Percentiles rank a stretch among this genome's conserved stretches.
Conservation (phyloP, 2,888 invertebrate species). For the Linyphia triangularis region DNA sequence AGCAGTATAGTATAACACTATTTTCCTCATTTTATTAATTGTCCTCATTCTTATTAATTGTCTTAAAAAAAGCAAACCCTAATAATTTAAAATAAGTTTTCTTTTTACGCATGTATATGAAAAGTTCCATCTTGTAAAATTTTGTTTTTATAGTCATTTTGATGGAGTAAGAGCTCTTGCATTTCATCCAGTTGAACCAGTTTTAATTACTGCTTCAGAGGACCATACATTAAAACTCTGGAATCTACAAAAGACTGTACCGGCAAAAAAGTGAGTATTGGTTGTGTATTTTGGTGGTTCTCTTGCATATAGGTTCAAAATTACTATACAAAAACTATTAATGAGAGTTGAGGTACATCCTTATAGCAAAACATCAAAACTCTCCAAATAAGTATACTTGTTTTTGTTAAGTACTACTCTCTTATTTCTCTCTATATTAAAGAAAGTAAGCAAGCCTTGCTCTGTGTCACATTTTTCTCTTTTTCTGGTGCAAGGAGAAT, state of each 20-base stretch:
- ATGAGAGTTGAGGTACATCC: no score
- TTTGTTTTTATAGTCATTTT: slow-evolving; percentile 93
- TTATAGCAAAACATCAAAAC: no score
- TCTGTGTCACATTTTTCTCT: no score
- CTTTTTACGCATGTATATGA: background rate
- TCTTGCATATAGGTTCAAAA: no score
- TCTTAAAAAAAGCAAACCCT: background rate
- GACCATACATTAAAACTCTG: slow-evolving; percentile 99
- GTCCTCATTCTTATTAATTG: background rate
- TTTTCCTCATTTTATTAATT: background rate
- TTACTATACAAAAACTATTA: no score
- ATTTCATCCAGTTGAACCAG: slow-evolving; percentile 96
- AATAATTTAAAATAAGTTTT: background rate
- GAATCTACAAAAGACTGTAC: slow-evolving; percentile 99
- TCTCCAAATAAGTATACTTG: no score
- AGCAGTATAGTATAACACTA: no score
- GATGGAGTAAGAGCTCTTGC: slow-evolving; percentile 94
- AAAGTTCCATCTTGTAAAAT: no score
- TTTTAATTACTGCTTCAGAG: slow-evolving; percentile 98
- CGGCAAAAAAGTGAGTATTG: slow-evolving; percentile 89
- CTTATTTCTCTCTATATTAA: no score
- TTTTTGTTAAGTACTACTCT: no score
- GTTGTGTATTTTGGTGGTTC: background rate
- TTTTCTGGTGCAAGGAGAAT: no score
- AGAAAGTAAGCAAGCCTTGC: no score